Conservation (phyloP, 2,113 vertebrate genomes). For the Tretioscincus oriximinensis region DNA sequence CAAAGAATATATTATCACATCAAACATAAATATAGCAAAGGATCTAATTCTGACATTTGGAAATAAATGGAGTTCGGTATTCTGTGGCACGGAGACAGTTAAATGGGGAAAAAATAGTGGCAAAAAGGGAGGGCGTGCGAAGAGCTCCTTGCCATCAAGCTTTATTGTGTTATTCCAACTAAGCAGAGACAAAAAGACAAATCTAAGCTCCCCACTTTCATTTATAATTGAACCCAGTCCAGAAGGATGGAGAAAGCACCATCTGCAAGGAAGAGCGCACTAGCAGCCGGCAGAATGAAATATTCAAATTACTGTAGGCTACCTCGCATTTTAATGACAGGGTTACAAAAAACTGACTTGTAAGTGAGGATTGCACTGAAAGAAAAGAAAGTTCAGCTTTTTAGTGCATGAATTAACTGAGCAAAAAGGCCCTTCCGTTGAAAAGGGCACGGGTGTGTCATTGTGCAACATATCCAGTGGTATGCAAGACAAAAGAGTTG, state of each 20-base stretch:
- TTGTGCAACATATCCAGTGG: slow-evolving; percentile 45
- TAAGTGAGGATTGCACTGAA: slow-evolving; percentile 53
- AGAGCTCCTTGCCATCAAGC: slow-evolving; percentile 74
- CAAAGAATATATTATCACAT: background rate
- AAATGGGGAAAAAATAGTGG: slow-evolving; percentile 18
- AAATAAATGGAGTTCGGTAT: background rate
- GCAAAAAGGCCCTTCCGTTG: slow-evolving; percentile 60
- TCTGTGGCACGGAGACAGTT: slow-evolving; percentile 26
- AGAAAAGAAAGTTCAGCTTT: slow-evolving; percentile 65
- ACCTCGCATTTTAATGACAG: slow-evolving; percentile 74
- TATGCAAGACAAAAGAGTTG: slow-evolving; percentile 9
- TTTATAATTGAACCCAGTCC: slow-evolving; percentile 82
- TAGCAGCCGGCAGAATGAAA: slow-evolving; percentile 79
- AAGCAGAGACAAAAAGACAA: slow-evolving; percentile 84
- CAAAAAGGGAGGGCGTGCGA: slow-evolving; percentile 63
- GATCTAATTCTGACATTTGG: background rate
- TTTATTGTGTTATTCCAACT: slow-evolving; percentile 79
- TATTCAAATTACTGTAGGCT: slow-evolving; percentile 82
- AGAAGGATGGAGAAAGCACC: slow-evolving; percentile 77
- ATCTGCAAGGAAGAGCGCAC: slow-evolving; percentile 77
- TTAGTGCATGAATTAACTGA: slow-evolving; percentile 54
- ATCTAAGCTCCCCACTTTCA: slow-evolving; percentile 81
- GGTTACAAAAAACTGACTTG: slow-evolving; percentile 69
- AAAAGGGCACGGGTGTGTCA: slow-evolving; percentile 19
- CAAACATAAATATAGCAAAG: background rate